Percentiles rank a stretch among this genome's conserved stretches.
phyloP scores from a whole-genome alignment of 2,888 invertebrate genomes.

The Sussaba pulchella region DNA sequence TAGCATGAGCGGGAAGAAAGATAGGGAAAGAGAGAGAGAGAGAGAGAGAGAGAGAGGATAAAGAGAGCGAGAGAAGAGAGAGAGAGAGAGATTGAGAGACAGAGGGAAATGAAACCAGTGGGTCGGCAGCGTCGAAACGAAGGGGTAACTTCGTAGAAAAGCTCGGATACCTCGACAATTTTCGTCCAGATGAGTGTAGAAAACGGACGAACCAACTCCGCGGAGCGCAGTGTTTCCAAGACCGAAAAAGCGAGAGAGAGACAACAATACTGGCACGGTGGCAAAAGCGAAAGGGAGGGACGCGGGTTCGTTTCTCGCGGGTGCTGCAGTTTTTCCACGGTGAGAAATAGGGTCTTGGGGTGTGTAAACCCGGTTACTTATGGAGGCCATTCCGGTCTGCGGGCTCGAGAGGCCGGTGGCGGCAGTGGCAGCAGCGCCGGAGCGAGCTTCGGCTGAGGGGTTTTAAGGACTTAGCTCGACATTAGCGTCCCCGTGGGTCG shows the following conservation, averaged over 20 bases:
- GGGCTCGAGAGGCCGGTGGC: slow-evolving; percentile 74
- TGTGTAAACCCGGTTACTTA: slow-evolving; percentile 84
- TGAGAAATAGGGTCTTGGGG: slow-evolving; percentile 83
- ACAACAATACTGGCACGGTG: slow-evolving; percentile 47
- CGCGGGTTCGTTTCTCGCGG: slow-evolving; percentile 63
- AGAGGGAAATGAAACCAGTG: slow-evolving; percentile 63
- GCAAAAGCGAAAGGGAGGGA: slow-evolving; percentile 44
- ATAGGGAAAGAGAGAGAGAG: no score
- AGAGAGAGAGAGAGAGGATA: background rate
- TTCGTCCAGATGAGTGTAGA: slow-evolving; percentile 46
- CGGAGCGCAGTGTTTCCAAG: slow-evolving; percentile 15
- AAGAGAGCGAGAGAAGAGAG: background rate
- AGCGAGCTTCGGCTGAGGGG: slow-evolving; percentile 79
- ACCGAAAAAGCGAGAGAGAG: slow-evolving; percentile 56
- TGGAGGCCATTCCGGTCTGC: slow-evolving; percentile 83
- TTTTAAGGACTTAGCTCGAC: slow-evolving; percentile 84
- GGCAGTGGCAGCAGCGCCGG: slow-evolving; percentile 27
- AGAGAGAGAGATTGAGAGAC: slow-evolving; percentile 37
- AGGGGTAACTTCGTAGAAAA: slow-evolving; percentile 68
- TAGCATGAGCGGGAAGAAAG: no score
- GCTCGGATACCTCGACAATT: slow-evolving; percentile 61
- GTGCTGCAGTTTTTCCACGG: slow-evolving; percentile 81
- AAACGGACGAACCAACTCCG: slow-evolving; percentile 12
- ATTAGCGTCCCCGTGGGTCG: slow-evolving; percentile 82
- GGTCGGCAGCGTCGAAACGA: slow-evolving; percentile 75